Percentiles rank a stretch among this genome's conserved stretches.
Evolutionary conservation across 2,797 vertebrate genomes (phyloP).

Genomic region (Meda fulgida): DNA sequence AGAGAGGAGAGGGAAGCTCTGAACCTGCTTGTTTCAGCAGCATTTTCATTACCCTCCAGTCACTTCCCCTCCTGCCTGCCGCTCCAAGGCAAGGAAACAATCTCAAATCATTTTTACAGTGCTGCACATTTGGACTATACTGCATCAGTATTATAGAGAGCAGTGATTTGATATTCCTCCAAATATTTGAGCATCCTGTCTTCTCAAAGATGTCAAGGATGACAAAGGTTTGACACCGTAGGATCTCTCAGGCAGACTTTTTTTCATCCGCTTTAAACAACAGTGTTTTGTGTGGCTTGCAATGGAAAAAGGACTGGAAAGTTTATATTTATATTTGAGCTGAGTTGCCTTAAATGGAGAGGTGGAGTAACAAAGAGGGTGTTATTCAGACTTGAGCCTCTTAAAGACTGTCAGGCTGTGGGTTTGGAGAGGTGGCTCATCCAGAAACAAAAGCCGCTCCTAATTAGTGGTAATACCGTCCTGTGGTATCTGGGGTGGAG

Average conservation of each 20-base stretch:
- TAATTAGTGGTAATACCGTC: slow-evolving; percentile 77
- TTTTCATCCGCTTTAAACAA: slow-evolving; percentile 43
- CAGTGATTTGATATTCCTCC: slow-evolving; percentile 64
- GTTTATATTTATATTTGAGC: slow-evolving; percentile 54
- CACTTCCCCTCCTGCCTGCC: slow-evolving; percentile 49
- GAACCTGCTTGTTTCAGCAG: slow-evolving; percentile 75
- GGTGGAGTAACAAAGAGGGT: slow-evolving; percentile 56
- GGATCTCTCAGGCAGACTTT: slow-evolving; percentile 47
- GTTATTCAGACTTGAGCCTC: slow-evolving; percentile 58
- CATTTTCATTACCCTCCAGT: slow-evolving; percentile 70
- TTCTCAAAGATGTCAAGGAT: slow-evolving; percentile 39
- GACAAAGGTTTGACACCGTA: slow-evolving; percentile 60
- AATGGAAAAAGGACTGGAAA: slow-evolving; percentile 43
- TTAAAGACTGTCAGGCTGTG: slow-evolving; percentile 52
- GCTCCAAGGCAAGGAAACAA: slow-evolving; percentile 61
- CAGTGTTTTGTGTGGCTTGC: slow-evolving; percentile 38
- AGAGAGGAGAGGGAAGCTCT: slow-evolving; percentile 73
- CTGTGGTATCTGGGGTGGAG: slow-evolving; percentile 66
- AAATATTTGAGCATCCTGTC: slow-evolving; percentile 41
- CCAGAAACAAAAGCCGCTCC: slow-evolving; percentile 71
- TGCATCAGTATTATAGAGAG: slow-evolving; percentile 56
- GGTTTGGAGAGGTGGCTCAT: slow-evolving; percentile 63
- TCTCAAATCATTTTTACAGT: slow-evolving; percentile 69
- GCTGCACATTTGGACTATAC: slow-evolving; percentile 58
- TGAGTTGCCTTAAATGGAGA: slow-evolving; percentile 46